phyloP scores from a whole-genome alignment of 2,888 invertebrate species.

The Psococerastis gibbosa region DNA sequence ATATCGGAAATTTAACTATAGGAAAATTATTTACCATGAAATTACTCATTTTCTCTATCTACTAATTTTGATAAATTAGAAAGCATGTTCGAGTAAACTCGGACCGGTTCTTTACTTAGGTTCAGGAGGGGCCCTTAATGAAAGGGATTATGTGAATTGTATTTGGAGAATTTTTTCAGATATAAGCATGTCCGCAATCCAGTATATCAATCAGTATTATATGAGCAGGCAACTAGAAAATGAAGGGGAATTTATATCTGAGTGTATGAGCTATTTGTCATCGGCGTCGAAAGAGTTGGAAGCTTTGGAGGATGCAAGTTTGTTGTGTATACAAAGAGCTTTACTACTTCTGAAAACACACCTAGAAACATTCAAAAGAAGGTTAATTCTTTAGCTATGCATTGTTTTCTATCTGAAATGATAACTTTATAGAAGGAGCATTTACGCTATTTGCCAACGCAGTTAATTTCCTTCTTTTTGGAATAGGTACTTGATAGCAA shows the following conservation, averaged over 20 bases:
- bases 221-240: constrained; percentile 80
- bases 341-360: constrained; percentile 75
- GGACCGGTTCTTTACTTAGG: too few relatives aligned
- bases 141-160: too few relatives aligned
- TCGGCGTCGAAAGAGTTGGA: constrained; percentile 57
- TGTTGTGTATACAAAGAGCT: constrained; percentile 80
- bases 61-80: too few relatives aligned
- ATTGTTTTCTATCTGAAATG: constrained; percentile 6
- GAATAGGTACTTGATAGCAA: too few relatives aligned
- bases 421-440: constrained; percentile 1
- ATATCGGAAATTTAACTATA: too few relatives aligned
- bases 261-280: constrained; percentile 81
- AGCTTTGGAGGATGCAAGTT: constrained; percentile 51
- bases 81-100: too few relatives aligned
- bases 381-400: constrained; percentile 26
- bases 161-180: constrained; percentile 34
- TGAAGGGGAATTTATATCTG: constrained; percentile 81
- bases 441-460: too few relatives aligned
- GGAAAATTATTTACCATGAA: too few relatives aligned
- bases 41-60: too few relatives aligned
- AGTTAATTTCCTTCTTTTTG: too few relatives aligned
- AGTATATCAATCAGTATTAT: constrained; percentile 84
- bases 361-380: constrained; percentile 73
- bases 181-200: constrained; percentile 86
- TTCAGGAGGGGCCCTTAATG: too few relatives aligned